phyloP scores from a whole-genome alignment of 1,140 invertebrate species.

The Zaprionus camerounensis region DNA sequence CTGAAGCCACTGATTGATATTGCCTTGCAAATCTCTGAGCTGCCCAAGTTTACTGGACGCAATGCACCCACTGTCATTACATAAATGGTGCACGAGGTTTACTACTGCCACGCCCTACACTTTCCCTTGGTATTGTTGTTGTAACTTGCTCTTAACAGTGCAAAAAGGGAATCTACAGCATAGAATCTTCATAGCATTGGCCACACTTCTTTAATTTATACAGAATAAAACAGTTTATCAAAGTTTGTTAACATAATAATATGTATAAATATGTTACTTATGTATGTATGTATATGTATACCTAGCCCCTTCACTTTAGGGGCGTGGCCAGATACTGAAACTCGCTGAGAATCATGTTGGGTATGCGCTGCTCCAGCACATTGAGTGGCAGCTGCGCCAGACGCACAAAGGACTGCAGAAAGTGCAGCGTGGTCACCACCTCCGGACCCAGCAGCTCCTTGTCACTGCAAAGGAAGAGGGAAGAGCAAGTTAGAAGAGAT shows the following conservation, averaged over 20 bases:
- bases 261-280: not conserved
- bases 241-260: not conserved
- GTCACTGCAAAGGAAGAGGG: slow-evolving; percentile 42
- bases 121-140: not conserved
- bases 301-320: slow-evolving; percentile 33
- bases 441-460: slow-evolving; percentile 65
- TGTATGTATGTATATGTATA: too few species aligned
- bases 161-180: not conserved
- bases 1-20: slow-evolving; percentile 95
- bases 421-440: slow-evolving; percentile 63
- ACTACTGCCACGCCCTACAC: slow-evolving; percentile 8
- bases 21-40: slow-evolving; percentile 93
- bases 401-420: slow-evolving; percentile 63
- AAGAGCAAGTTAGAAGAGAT: not conserved
- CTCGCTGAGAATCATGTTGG: slow-evolving; percentile 73
- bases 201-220: slow-evolving; percentile 18
- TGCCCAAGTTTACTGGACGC: slow-evolving; percentile 94
- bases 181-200: slow-evolving; percentile 29
- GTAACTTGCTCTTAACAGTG: too few species aligned
- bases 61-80: slow-evolving; percentile 98
- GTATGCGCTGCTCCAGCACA: slow-evolving; percentile 73
- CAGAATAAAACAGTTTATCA: not conserved
- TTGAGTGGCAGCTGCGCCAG: slow-evolving; percentile 56
- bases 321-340: slow-evolving; percentile 70
- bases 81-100: slow-evolving; percentile 86